phyloP scores from a whole-genome alignment of 1,140 invertebrate genomes.

The Atta texana region DNA sequence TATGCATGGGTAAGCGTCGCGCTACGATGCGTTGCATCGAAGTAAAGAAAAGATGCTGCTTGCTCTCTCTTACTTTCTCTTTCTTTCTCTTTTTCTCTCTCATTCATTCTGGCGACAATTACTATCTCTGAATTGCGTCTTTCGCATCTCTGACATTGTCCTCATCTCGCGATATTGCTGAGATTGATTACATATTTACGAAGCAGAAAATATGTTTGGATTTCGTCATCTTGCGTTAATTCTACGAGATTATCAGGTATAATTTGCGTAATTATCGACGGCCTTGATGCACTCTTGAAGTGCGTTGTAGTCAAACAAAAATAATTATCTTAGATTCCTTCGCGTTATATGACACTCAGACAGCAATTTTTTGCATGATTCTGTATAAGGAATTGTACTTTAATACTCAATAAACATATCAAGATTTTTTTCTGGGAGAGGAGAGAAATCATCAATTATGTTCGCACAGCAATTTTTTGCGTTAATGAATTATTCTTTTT shows the following conservation, averaged over 20 bases:
- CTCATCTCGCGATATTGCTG: background rate
- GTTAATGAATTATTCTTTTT: too few species aligned
- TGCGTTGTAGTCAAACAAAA: background rate
- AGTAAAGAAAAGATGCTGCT: slow-evolving; percentile 25
- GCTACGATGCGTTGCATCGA: slow-evolving; percentile 18
- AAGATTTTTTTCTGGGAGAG: too few species aligned
- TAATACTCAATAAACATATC: background rate
- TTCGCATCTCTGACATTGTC: background rate
- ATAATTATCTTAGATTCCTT: slow-evolving; percentile 17
- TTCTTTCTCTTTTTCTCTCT: background rate
- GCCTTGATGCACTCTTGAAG: slow-evolving; percentile 18
- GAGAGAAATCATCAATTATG: too few species aligned
- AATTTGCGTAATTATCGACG: slow-evolving; percentile 28
- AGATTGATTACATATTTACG: background rate
- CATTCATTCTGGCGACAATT: slow-evolving; percentile 2
- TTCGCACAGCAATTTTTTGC: too few species aligned
- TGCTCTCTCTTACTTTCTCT: background rate
- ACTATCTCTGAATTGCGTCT: background rate
- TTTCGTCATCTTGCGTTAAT: background rate
- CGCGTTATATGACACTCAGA: background rate
- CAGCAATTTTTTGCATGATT: background rate
- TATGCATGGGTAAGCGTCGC: slow-evolving; percentile 58
- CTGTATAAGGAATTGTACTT: background rate
- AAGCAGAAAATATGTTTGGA: background rate
- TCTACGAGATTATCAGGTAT: background rate